Percentiles rank a stretch among this genome's conserved stretches.
Evolutionary conservation across 1,140 invertebrate genomes (phyloP).

Genomic region (Coptotermes formosanus): DNA sequence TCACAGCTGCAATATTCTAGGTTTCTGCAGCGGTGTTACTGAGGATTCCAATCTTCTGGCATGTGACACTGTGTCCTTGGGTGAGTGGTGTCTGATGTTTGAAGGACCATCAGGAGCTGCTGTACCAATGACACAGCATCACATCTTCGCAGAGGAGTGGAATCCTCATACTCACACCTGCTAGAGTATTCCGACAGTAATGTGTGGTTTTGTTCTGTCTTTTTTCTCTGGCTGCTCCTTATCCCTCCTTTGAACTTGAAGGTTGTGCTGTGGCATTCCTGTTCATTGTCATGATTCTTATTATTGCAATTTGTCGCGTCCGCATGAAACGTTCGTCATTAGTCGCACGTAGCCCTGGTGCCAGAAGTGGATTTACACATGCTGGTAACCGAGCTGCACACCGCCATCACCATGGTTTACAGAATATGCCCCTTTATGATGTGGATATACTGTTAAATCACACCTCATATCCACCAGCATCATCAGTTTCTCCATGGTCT

Average conservation of each 20-base stretch:
- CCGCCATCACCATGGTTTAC: neutral
- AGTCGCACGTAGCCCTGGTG: conserved; percentile 38
- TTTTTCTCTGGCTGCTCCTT: neutral
- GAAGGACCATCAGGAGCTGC: too few species aligned
- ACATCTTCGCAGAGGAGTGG: too few species aligned
- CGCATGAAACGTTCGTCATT: conserved; percentile 47
- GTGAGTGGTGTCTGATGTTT: too few species aligned
- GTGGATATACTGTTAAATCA: conserved; percentile 41
- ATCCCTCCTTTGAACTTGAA: conserved; percentile 29
- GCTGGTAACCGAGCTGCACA: neutral
- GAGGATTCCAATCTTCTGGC: too few species aligned
- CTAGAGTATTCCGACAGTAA: too few species aligned
- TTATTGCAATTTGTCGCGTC: conserved; percentile 49
- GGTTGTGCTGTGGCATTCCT: conserved; percentile 52
- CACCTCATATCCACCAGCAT: conserved; percentile 30
- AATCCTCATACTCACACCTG: too few species aligned
- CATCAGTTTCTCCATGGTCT: conserved; percentile 34
- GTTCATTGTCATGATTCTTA: conserved; percentile 49
- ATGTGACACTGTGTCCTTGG: too few species aligned
- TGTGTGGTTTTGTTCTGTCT: too few species aligned
- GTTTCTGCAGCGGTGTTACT: too few species aligned
- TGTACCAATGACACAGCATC: too few species aligned
- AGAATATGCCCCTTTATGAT: conserved; percentile 39
- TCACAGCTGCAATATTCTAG: too few species aligned
- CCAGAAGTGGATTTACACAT: neutral